A percentile compares a stretch with the other conserved stretches of the same genome.
These are phyloP conservation scores for Bolinopsis microptera DNA, from an alignment of 37 sponge, comb jelly and placozoan species.

Conservation along the genomic window DNA sequence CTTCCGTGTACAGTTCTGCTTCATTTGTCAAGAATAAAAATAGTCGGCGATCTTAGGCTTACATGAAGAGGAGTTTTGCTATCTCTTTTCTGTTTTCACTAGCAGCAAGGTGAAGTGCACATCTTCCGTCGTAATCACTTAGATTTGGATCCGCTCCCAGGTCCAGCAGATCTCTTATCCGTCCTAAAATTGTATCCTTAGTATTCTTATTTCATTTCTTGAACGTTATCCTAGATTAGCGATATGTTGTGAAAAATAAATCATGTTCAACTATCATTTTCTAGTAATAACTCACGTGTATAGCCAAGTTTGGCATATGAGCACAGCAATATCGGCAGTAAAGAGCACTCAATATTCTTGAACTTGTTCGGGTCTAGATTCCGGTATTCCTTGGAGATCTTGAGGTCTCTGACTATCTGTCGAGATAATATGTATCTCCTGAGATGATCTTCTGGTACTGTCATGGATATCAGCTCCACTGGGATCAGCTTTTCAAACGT, in stretches of 20 bases:
- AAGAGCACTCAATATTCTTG: not conserved
- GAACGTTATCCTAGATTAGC: not conserved
- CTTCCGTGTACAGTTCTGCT: too few species aligned
- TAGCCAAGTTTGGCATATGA: constrained; percentile 29
- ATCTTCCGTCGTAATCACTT: constrained; percentile 33
- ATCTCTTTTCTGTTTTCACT: not conserved
- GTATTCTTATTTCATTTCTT: not conserved
- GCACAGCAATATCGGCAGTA: constrained; percentile 47
- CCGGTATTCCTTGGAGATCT: not conserved
- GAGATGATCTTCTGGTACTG: constrained; percentile 36
- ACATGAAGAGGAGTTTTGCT: not conserved
- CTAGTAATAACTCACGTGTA: not conserved
- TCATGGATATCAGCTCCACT: constrained; percentile 40
- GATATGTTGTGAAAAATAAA: too few species aligned
- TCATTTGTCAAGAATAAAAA: too few species aligned
- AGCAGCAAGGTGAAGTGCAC: not conserved
- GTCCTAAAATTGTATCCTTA: too few species aligned
- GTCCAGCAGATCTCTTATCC: not conserved
- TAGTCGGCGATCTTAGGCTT: constrained; percentile 36
- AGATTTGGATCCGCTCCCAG: constrained; percentile 25
- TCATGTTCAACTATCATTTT: too few species aligned
- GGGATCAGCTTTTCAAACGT: constrained; percentile 22
- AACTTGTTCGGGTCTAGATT: not conserved
- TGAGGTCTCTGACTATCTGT: not conserved
- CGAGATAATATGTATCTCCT: not conserved